Percentiles rank a stretch among this genome's conserved stretches.
Evolutionary conservation across 1,140 invertebrate species (phyloP).

Genomic region (Metopolophium dirhodum): DNA sequence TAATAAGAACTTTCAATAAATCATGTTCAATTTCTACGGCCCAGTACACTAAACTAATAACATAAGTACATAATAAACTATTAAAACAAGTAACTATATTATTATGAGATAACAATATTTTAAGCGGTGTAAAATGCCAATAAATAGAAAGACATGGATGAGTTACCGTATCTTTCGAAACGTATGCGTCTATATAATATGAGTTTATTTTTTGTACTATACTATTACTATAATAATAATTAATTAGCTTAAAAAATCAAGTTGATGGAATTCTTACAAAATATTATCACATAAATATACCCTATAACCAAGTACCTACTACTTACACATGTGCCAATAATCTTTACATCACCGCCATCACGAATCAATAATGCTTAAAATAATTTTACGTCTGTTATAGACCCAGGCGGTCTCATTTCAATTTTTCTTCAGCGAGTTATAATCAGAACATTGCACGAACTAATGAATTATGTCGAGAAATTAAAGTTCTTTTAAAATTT

Average conservation of each 20-base stretch:
- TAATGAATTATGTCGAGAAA: neutral
- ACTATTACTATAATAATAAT: neutral
- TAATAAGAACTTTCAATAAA: neutral
- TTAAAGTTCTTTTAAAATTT: neutral
- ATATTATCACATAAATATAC: too few species aligned
- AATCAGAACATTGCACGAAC: neutral
- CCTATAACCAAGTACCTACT: too few species aligned
- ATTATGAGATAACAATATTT: neutral
- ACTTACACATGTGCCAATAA: too few species aligned
- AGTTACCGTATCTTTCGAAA: neutral
- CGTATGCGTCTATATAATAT: too few species aligned
- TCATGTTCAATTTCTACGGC: neutral
- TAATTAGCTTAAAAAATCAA: neutral
- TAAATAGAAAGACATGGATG: neutral
- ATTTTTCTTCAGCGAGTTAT: neutral
- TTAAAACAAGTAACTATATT: neutral
- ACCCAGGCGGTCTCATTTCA: neutral
- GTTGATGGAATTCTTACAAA: neutral
- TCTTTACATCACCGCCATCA: neutral
- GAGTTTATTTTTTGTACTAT: too few species aligned
- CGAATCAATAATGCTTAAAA: neutral
- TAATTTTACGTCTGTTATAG: neutral
- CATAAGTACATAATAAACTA: neutral
- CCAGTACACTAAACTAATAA: neutral
- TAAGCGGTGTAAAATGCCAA: neutral